phyloP scores from a whole-genome alignment of 2,888 invertebrate genomes.

The Caenorhabditis uteleia region DNA sequence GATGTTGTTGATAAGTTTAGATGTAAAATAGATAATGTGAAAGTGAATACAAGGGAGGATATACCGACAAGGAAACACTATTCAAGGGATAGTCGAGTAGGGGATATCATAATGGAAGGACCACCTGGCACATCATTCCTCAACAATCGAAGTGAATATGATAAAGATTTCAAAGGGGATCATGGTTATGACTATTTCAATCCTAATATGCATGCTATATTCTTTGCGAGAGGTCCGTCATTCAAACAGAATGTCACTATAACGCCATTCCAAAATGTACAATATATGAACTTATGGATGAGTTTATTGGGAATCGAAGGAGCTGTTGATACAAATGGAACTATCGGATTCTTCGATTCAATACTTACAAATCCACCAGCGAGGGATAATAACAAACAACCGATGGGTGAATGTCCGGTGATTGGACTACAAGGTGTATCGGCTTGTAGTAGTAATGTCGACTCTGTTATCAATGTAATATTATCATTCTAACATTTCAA shows the following conservation, averaged over 20 bases:
- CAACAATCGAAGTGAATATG: slow-evolving; percentile 38
- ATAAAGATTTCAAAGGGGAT: slow-evolving; percentile 54
- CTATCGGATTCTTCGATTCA: slow-evolving; percentile 49
- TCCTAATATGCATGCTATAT: slow-evolving; percentile 61
- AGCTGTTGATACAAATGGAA: slow-evolving; percentile 60
- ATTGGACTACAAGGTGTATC: slow-evolving; percentile 7
- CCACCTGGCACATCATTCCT: slow-evolving; percentile 59
- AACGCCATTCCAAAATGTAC: slow-evolving; percentile 62
- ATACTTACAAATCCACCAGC: slow-evolving; percentile 21
- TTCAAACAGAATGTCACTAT: slow-evolving; percentile 50
- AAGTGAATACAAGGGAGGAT: slow-evolving; percentile 48
- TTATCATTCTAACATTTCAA: slow-evolving; percentile 1
- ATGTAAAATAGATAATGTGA: slow-evolving; percentile 54
- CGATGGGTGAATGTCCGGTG: slow-evolving; percentile 30
- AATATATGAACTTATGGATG: slow-evolving; percentile 59
- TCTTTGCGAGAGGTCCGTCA: slow-evolving; percentile 63
- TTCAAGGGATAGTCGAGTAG: slow-evolving; percentile 49
- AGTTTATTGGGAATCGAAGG: slow-evolving; percentile 25
- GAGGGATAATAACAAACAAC: slow-evolving; percentile 11
- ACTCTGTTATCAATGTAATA: neutral
- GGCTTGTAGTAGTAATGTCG: slow-evolving; percentile 9
- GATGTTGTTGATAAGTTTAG: slow-evolving; percentile 47
- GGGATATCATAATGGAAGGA: slow-evolving; percentile 61
- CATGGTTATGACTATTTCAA: slow-evolving; percentile 64
- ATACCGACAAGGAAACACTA: slow-evolving; percentile 59